These are phyloP conservation scores for Mesopsocus fuscifrons DNA, from an alignment of 2,888 invertebrate genomes.

Conservation along the genomic window DNA sequence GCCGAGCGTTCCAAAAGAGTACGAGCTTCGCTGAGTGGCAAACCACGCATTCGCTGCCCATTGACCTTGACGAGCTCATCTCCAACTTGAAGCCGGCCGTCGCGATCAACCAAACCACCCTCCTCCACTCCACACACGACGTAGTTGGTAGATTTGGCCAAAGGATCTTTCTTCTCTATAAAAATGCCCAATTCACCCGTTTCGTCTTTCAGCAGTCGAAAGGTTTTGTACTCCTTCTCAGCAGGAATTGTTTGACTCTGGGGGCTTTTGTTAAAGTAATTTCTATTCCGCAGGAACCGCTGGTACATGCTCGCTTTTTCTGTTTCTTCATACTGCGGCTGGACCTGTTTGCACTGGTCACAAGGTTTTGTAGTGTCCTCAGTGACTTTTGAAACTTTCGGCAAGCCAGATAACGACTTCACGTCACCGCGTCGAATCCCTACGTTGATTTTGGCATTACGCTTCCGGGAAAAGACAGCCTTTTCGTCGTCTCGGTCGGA, in stretches of 20 bases:
- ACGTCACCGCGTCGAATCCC: slow-evolving; percentile 15
- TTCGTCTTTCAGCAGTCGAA: slow-evolving; percentile 20
- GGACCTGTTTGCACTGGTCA: neutral
- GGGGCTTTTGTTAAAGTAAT: slow-evolving; percentile 3
- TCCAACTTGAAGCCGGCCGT: slow-evolving; percentile 61
- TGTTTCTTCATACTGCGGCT: neutral
- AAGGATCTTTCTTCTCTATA: slow-evolving; percentile 20
- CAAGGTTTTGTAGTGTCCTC: neutral
- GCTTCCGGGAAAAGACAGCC: slow-evolving; percentile 13
- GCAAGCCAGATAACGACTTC: neutral
- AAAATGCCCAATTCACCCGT: slow-evolving; percentile 21
- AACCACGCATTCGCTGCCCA: slow-evolving; percentile 55
- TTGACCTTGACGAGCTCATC: slow-evolving; percentile 84
- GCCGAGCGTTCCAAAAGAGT: slow-evolving; percentile 24
- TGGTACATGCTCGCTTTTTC: neutral
- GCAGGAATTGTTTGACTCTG: slow-evolving; percentile 7
- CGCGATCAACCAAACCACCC: slow-evolving; percentile 37
- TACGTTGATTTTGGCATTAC: slow-evolving; percentile 13
- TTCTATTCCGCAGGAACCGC: neutral
- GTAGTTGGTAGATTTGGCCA: slow-evolving; percentile 22
- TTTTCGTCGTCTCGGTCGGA: slow-evolving; percentile 14
- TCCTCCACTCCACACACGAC: slow-evolving; percentile 29
- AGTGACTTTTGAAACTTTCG: neutral
- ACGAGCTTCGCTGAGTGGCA: slow-evolving; percentile 41
- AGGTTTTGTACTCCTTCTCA: slow-evolving; percentile 20